Conservation (phyloP, 2,797 vertebrate genomes). For the Meriones psammophilus region DNA sequence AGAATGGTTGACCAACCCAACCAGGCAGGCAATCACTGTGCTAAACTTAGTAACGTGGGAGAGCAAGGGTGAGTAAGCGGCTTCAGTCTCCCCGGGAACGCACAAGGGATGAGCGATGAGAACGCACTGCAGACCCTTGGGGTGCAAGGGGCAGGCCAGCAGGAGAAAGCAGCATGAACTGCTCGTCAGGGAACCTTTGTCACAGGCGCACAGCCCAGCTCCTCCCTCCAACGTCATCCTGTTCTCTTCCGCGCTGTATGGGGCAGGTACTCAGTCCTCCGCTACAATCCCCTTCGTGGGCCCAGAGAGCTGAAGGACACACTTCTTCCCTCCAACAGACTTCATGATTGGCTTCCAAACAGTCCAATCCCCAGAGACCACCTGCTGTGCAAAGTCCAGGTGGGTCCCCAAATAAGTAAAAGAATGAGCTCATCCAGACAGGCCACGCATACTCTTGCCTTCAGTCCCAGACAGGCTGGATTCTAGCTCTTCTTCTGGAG, state of each 20-base stretch:
- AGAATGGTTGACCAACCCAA: fast-evolving
- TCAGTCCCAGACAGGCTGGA: no score
- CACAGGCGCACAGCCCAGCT: neutral
- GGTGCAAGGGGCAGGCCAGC: no score
- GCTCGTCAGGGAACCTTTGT: fast-evolving
- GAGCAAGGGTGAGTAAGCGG: neutral
- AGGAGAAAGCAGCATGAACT: neutral
- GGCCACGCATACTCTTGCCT: neutral
- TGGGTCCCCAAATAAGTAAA: neutral
- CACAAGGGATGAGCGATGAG: fast-evolving
- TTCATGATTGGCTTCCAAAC: neutral
- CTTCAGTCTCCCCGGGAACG: neutral
- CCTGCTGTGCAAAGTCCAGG: neutral
- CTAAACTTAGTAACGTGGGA: neutral
- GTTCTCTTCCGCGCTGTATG: neutral
- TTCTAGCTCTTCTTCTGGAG: neutral
- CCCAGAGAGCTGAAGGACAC: neutral
- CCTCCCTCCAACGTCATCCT: neutral
- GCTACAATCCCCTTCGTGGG: no score
- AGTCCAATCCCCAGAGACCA: fast-evolving
- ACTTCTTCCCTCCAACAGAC: neutral
- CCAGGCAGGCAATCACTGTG: fast-evolving
- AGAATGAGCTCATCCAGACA: neutral
- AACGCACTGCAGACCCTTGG: neutral
- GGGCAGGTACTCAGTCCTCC: neutral